Conservation (phyloP, 2,113 vertebrate species). For the Helogale parvula region DNA sequence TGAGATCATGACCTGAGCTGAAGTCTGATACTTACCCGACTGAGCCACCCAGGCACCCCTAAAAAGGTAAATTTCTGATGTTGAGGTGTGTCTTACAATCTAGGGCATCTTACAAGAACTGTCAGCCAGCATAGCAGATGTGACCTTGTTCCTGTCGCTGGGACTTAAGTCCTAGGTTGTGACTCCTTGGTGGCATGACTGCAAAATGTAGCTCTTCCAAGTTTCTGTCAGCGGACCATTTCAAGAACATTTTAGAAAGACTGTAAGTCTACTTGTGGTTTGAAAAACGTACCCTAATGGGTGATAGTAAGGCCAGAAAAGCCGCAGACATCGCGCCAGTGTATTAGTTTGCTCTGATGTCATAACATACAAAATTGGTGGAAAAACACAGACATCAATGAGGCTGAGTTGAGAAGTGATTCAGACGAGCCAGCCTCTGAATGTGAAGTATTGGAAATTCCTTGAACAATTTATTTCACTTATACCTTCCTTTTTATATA, state of each 20-base stretch:
- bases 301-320: neutral
- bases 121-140: neutral
- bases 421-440: neutral
- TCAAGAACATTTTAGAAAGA: neutral
- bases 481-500: neutral
- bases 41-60: too few species aligned
- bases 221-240: neutral
- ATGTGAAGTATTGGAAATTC: neutral
- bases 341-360: neutral
- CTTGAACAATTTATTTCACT: neutral
- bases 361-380: neutral
- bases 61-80: neutral
- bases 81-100: neutral
- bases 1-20: too few species aligned
- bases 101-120: neutral
- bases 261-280: neutral
- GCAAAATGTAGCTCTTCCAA: neutral
- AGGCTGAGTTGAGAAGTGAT: neutral
- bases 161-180: neutral
- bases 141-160: neutral
- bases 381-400: neutral
- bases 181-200: neutral
- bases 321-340: neutral
- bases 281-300: neutral
- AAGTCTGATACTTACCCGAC: too few species aligned